phyloP scores from a whole-genome alignment of 2,888 invertebrate genomes.

The Beris chalybata region DNA sequence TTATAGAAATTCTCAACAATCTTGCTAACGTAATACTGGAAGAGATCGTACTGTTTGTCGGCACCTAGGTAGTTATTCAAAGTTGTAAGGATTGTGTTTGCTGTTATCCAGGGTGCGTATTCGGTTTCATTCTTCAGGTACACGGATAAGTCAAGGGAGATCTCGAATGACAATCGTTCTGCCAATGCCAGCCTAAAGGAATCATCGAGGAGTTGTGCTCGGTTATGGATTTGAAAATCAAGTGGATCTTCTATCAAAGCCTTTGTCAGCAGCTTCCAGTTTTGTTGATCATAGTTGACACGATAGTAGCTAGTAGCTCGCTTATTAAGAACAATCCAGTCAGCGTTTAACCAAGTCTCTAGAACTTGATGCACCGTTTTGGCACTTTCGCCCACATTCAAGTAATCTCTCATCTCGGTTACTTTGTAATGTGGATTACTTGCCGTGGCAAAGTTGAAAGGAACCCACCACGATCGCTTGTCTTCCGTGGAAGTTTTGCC shows the following conservation, averaged over 20 bases:
- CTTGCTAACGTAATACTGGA: conserved; percentile 45
- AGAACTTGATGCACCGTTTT: conserved; percentile 7
- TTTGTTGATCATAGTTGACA: conserved; percentile 66
- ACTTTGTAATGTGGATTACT: conserved; percentile 27
- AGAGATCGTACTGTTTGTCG: conserved; percentile 44
- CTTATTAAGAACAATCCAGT: conserved; percentile 59
- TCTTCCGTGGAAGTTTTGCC: not conserved
- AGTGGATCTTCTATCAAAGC: conserved; percentile 40
- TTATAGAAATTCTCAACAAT: conserved; percentile 27
- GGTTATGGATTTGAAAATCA: conserved; percentile 69
- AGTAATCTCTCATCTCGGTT: conserved; percentile 25
- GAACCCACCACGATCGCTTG: conserved; percentile 34
- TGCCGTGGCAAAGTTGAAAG: conserved; percentile 36
- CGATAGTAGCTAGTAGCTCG: conserved; percentile 60
- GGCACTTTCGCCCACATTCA: conserved; percentile 4
- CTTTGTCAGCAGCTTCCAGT: conserved; percentile 65
- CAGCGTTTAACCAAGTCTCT: conserved; percentile 4
- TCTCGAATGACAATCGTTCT: conserved; percentile 44
- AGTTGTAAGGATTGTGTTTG: conserved; percentile 35
- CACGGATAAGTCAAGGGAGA: conserved; percentile 46
- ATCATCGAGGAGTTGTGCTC: conserved; percentile 83
- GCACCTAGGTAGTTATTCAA: conserved; percentile 5
- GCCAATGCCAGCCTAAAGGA: conserved; percentile 60
- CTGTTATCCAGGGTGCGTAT: conserved; percentile 52
- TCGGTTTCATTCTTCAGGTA: conserved; percentile 50